These are phyloP conservation scores for Actenoides lindsayi DNA, from an alignment of 2,113 vertebrate species.

Conservation along the genomic window DNA sequence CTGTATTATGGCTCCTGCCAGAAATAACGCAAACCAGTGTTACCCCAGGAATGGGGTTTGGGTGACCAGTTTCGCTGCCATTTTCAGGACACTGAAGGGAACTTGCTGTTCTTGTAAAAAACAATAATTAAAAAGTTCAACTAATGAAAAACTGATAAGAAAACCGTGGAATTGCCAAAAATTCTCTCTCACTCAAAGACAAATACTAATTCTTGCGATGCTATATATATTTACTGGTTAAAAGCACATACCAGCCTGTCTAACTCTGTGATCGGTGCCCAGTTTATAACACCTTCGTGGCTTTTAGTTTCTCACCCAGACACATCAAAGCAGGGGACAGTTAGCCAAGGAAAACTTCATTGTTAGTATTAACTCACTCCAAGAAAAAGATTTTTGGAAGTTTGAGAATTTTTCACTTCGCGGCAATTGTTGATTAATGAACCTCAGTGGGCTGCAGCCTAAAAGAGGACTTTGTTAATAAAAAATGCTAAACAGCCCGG, in stretches of 20 bases:
- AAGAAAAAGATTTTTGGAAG: constrained; percentile 66
- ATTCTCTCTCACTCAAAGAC: not conserved
- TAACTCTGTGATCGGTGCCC: constrained; percentile 24
- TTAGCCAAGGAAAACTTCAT: constrained; percentile 68
- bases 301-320: constrained; percentile 67
- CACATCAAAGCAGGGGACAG: constrained; percentile 57
- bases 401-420: constrained; percentile 51
- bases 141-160: constrained; percentile 58
- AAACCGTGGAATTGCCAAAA: constrained; percentile 41
- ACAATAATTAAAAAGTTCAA: not conserved
- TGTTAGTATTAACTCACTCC: constrained; percentile 56
- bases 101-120: constrained; percentile 2
- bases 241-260: constrained; percentile 64
- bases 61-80: not conserved
- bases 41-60: constrained; percentile 10
- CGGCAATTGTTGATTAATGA: constrained; percentile 63
- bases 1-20: constrained; percentile 29
- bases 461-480: constrained; percentile 72
- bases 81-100: not conserved
- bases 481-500: constrained; percentile 49
- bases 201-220: not conserved
- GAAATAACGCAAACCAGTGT: not conserved
- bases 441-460: constrained; percentile 46
- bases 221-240: constrained; percentile 40
- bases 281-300: constrained; percentile 46